Conservation (phyloP, 2,888 invertebrate genomes). For the Unio delphinus region DNA sequence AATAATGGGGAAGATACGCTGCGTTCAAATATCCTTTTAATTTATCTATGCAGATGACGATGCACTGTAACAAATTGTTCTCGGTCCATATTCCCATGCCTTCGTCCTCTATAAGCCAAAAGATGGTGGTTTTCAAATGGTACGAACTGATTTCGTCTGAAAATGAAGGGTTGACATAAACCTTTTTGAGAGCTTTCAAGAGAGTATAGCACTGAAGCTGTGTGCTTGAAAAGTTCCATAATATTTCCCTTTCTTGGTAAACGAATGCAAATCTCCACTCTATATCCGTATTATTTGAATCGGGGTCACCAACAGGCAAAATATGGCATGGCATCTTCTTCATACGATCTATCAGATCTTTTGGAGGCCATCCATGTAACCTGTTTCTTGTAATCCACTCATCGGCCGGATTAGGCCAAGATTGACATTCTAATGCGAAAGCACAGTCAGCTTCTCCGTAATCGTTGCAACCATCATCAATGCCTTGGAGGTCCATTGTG, state of each 20-base stretch:
- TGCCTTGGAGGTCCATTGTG: too few relatives aligned
- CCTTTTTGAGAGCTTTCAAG: not conserved
- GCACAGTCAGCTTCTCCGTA: too few relatives aligned
- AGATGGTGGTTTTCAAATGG: slow-evolving; percentile 2
- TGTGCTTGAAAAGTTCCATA: slow-evolving; percentile 2
- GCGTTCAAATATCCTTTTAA: not conserved
- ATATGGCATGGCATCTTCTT: not conserved
- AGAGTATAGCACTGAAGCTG: slow-evolving; percentile 2
- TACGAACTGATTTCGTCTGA: not conserved
- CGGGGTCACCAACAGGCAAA: not conserved
- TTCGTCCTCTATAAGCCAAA: not conserved
- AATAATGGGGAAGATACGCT: not conserved
- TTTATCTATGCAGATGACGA: not conserved
- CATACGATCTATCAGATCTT: too few relatives aligned
- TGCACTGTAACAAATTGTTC: not conserved
- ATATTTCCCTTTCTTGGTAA: not conserved
- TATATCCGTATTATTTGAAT: not conserved
- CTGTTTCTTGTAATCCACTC: too few relatives aligned
- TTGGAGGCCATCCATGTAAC: too few relatives aligned
- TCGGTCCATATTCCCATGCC: not conserved
- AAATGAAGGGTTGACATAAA: not conserved
- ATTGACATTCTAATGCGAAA: too few relatives aligned
- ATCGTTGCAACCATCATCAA: too few relatives aligned
- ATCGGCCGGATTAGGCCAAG: too few relatives aligned
- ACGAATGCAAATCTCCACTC: slow-evolving; percentile 4